Conservation (phyloP, 2,888 invertebrate species). For the Cephus rjabovi region DNA sequence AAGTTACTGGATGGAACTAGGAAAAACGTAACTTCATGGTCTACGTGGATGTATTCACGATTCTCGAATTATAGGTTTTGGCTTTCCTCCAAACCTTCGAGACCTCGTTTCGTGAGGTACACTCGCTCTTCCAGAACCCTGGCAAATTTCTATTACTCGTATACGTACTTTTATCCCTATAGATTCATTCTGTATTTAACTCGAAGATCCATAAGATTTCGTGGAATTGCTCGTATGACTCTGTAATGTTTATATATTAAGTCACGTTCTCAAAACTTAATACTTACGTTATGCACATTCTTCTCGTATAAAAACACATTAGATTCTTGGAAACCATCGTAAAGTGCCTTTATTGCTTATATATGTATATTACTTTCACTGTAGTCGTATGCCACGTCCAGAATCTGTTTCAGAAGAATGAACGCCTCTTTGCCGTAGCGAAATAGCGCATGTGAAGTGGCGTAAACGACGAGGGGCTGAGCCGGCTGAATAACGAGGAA, state of each 20-base stretch:
- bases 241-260: not conserved
- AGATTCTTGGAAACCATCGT: too few relatives aligned
- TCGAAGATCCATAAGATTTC: not conserved
- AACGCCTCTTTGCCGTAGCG: not conserved
- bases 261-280: not conserved
- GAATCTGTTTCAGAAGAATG: not conserved
- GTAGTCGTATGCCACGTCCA: not conserved
- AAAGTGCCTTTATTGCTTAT: not conserved
- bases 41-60: not conserved
- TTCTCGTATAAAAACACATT: too few relatives aligned
- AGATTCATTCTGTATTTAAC: not conserved
- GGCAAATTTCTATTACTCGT: not conserved
- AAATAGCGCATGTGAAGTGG: not conserved
- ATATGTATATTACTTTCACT: not conserved
- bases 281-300: not conserved
- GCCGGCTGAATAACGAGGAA: slow-evolving; percentile 12
- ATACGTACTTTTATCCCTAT: not conserved
- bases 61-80: slow-evolving; percentile 1
- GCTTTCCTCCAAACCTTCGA: not conserved
- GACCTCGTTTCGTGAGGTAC: not conserved
- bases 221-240: not conserved
- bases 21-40: not conserved
- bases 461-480: not conserved
- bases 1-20: not conserved
- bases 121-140: not conserved